Evolutionary conservation across 2,797 vertebrate genomes (phyloP).

Genomic region (Crocidura indochinensis): DNA sequence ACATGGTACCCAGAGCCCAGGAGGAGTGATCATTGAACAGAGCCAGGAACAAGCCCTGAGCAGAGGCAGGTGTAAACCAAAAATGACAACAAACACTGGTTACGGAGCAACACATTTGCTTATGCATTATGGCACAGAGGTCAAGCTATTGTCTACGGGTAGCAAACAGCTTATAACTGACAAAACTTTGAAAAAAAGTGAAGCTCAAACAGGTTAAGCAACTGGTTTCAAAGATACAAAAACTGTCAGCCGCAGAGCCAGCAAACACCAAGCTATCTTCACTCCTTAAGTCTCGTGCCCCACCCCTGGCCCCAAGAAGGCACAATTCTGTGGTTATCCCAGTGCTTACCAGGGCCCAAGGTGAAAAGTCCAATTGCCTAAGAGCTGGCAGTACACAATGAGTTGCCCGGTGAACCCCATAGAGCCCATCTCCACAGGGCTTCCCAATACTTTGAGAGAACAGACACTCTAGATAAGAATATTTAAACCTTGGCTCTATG

Average conservation of each 20-base stretch:
- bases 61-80: no score
- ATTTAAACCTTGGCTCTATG: background rate
- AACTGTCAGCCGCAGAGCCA: background rate
- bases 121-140: no score
- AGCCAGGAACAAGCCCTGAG: no score
- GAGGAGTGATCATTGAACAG: no score
- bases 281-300: background rate
- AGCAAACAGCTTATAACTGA: background rate
- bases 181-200: background rate
- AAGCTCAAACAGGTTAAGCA: constrained; percentile 3
- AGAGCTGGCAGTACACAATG: background rate
- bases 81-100: no score
- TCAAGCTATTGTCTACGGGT: no score
- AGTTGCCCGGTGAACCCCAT: background rate
- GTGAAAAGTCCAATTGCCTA: background rate
- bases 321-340: background rate
- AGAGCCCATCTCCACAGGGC: background rate
- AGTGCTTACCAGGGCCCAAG: background rate
- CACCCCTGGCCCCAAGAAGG: background rate
- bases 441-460: constrained; percentile 2
- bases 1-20: no score
- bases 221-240: background rate
- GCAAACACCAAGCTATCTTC: background rate
- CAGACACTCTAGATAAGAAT: constrained; percentile 10
- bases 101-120: no score